Evolutionary conservation across 92 coral and sea anemone species (phyloP), one percentile per base, ranked within the genome.

Genomic region (Umimayanthus chanpuru): DNA sequence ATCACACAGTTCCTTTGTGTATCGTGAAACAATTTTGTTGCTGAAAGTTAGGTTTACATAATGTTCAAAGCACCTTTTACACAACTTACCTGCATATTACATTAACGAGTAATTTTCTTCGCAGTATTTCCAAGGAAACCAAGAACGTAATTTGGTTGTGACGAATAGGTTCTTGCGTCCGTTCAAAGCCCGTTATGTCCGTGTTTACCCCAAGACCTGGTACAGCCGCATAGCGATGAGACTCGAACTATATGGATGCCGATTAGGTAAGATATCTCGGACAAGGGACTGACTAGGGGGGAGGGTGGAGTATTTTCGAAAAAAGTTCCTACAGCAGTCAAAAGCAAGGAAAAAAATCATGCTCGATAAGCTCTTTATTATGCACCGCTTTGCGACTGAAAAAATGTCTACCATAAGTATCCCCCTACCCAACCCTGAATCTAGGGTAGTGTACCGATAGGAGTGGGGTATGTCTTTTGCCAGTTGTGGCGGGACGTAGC

Each of bases 81-180:
- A 61, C 68, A 23, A 3, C 23, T 20, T 61, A 25, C 68, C 26
- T 61, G 1, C 2, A 23, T 12, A 20, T 18, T 61, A 61, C 4
- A 21, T 20, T 21, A 61, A 61, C 26, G 25, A 20, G 1, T 7
- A 55, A 11, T 72, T 70, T 23, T 65, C 61, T 32, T 56, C 29
- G 2, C 75, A 92, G 94, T 66, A 89, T 68, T 92, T 92, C 79
- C 94, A 89, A 92, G 92, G 92, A 77, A 92, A 92, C 86, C 85
- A 26, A 23, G 94, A 92, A 21, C 73, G 88, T 0, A 81, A 92
- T 73, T 89, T 89, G 67, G 92, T 86, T 14, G 88, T 92, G 21
- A 70, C 75, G 28, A 88, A 92, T 85, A 86, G 65, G 88, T 71
- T 92, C 1, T 90, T 91, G 38, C 94, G 90, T 20, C 84, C 93